Conservation (phyloP, 2,888 invertebrate species). For the Eupithecia inturbata region DNA sequence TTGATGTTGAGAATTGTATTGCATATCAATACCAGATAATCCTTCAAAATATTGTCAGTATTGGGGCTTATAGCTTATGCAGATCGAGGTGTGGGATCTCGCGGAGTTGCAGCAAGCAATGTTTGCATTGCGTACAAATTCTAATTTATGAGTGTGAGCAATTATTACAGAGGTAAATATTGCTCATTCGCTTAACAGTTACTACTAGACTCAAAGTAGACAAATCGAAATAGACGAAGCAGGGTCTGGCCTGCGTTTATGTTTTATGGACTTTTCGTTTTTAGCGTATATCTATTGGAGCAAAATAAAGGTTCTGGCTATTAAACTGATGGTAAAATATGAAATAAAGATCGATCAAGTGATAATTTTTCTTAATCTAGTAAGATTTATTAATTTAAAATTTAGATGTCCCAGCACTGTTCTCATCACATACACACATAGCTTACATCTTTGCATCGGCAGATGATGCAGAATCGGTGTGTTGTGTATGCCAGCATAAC, state of each 20-base stretch:
- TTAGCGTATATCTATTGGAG: background rate
- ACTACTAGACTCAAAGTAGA: background rate
- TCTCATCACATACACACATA: no score
- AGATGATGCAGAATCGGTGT: background rate
- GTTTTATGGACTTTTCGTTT: background rate
- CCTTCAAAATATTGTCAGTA: slow-evolving; percentile 48
- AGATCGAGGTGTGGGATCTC: slow-evolving; percentile 23
- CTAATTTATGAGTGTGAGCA: slow-evolving; percentile 42
- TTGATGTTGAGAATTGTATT: background rate
- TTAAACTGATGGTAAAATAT: background rate
- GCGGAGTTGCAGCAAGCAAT: slow-evolving; percentile 25
- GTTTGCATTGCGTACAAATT: slow-evolving; percentile 46
- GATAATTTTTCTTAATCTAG: background rate
- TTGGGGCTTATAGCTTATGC: slow-evolving; percentile 32
- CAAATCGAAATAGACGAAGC: background rate
- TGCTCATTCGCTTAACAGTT: background rate
- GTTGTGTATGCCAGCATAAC: background rate
- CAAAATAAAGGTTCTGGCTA: background rate
- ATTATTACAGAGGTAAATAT: slow-evolving; percentile 18
- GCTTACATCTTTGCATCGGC: background rate
- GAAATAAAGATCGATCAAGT: background rate
- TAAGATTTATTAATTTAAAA: no score
- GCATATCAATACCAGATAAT: slow-evolving; percentile 39
- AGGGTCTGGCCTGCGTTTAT: background rate
- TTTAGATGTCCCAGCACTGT: background rate